Evolutionary conservation across 2,113 vertebrate species (phyloP).

Genomic region (Takifugu bimaculatus): DNA sequence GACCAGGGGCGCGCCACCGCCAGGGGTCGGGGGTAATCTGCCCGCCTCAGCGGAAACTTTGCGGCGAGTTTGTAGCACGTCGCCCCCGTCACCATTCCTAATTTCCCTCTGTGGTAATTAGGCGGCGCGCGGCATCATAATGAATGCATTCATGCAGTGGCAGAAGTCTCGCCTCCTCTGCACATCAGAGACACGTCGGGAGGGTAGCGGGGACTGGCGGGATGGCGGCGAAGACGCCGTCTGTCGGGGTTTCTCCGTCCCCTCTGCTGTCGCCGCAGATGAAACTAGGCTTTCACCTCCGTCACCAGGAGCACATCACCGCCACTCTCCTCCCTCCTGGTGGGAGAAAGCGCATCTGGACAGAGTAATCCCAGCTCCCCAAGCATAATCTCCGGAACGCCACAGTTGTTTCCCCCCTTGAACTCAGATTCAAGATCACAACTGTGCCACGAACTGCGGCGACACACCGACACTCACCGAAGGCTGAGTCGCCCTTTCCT

Average conservation of each 20-base stretch:
- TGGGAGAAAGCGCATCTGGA: conserved; percentile 21
- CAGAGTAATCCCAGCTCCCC: conserved; percentile 1
- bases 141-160: background rate
- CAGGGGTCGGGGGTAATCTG: conserved; percentile 2
- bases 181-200: background rate
- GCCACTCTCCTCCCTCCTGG: background rate
- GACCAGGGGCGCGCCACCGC: conserved; percentile 51
- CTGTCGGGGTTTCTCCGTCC: conserved; percentile 1
- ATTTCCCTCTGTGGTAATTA: conserved; percentile 9
- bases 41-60: conserved; percentile 44
- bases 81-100: conserved; percentile 18
- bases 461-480: conserved; percentile 34
- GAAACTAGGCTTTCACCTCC: conserved; percentile 7
- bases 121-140: background rate
- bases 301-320: background rate
- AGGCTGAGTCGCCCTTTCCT: conserved; percentile 19
- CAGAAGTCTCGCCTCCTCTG: background rate
- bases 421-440: conserved; percentile 20
- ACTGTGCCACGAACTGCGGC: conserved; percentile 34
- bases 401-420: background rate
- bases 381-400: background rate
- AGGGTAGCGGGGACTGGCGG: background rate
- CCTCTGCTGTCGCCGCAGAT: conserved; percentile 2
- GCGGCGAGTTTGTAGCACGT: conserved; percentile 41
- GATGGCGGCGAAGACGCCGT: background rate